Percentiles rank a stretch among this genome's conserved stretches.
Evolutionary conservation across 2,888 invertebrate genomes (phyloP).

Genomic region (Pyrocoelia pectoralis): DNA sequence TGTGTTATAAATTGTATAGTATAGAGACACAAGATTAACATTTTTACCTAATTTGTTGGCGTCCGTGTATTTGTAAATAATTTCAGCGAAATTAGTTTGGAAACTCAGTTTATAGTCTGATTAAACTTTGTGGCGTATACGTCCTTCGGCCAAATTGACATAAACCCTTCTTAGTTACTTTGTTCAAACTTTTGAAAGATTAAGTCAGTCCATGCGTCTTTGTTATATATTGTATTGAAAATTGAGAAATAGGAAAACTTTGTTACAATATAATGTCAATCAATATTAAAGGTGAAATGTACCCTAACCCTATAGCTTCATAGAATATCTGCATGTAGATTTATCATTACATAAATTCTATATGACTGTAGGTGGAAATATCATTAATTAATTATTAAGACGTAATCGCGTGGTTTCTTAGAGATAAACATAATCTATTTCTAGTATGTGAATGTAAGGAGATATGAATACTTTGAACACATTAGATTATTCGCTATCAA

Average conservation of each 20-base stretch:
- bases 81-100: background rate
- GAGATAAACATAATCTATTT: background rate
- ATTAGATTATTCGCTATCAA: slow-evolving; percentile 26
- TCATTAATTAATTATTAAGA: too few relatives aligned
- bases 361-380: too few relatives aligned
- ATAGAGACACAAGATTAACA: too few relatives aligned
- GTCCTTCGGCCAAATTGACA: background rate
- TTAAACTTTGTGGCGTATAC: background rate
- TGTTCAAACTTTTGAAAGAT: background rate
- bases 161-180: slow-evolving; percentile 1
- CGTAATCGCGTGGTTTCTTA: too few relatives aligned
- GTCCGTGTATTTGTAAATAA: background rate
- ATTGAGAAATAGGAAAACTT: too few relatives aligned
- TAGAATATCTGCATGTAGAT: too few relatives aligned
- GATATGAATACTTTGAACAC: slow-evolving; percentile 11
- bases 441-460: background rate
- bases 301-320: too few relatives aligned
- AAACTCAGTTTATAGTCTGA: background rate
- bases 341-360: too few relatives aligned
- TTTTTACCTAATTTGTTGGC: background rate
- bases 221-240: background rate
- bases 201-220: background rate
- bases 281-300: too few relatives aligned
- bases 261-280: too few relatives aligned
- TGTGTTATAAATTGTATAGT: too few relatives aligned